phyloP scores from a whole-genome alignment of 2,888 invertebrate species.

The Spatulosminthurus flaviceps region DNA sequence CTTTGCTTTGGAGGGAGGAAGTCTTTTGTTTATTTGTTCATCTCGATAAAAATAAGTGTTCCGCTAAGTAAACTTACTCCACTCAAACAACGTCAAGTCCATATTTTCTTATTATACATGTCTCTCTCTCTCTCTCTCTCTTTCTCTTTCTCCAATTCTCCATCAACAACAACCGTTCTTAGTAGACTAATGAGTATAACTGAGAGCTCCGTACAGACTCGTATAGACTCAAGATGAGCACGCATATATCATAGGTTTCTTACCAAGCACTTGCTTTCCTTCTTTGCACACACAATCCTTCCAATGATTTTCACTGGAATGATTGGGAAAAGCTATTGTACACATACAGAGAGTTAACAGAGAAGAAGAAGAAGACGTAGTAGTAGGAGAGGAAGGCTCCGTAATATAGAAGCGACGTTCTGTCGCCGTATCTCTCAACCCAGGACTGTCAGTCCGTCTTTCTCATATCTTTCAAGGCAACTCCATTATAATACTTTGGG shows the following conservation, averaged over 20 bases:
- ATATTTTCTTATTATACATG: neutral
- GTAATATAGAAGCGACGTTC: neutral
- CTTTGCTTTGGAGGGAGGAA: constrained; percentile 45
- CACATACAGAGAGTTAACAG: neutral
- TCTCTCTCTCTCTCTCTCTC: no score
- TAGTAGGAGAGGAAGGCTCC: neutral
- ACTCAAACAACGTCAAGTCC: constrained; percentile 1
- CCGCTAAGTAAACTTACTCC: constrained; percentile 57
- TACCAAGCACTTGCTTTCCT: constrained; percentile 1
- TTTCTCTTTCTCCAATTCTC: no score
- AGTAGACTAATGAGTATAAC: no score
- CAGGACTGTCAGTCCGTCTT: neutral
- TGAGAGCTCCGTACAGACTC: no score
- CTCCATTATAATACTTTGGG: neutral
- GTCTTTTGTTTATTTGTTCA: constrained; percentile 63
- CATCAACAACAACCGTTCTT: neutral
- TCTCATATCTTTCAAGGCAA: neutral
- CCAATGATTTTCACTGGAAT: neutral
- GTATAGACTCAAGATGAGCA: no score
- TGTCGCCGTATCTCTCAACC: neutral
- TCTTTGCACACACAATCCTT: neutral
- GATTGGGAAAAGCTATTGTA: constrained; percentile 6
- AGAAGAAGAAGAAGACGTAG: neutral
- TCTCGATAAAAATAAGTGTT: constrained; percentile 62
- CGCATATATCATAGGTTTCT: no score